Evolutionary conservation across 2,113 vertebrate species (phyloP).

Genomic region (Suncus etruscus): DNA sequence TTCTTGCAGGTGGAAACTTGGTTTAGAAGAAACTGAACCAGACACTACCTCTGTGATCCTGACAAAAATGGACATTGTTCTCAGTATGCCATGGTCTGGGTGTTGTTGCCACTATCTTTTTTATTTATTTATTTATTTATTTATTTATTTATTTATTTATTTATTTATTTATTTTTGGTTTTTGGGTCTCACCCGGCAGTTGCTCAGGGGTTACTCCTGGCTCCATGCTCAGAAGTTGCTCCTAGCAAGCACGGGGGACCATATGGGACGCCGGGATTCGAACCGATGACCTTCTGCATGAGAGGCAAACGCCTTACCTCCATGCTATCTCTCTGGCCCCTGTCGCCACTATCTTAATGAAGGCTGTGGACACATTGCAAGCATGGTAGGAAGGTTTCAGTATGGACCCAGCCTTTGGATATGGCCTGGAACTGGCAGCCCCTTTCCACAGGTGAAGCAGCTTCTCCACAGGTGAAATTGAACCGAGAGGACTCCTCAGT

Average conservation of each 20-base stretch:
- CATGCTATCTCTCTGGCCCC: too few relatives aligned
- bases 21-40: background rate
- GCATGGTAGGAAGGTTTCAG: background rate
- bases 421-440: background rate
- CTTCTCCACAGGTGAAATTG: background rate
- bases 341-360: background rate
- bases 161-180: too few relatives aligned
- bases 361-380: background rate
- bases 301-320: too few relatives aligned
- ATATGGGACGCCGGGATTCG: too few relatives aligned
- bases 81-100: background rate
- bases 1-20: background rate
- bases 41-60: background rate
- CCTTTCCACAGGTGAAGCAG: background rate
- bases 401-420: background rate
- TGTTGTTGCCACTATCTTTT: background rate
- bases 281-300: too few relatives aligned
- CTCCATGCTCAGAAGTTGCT: too few relatives aligned
- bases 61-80: background rate
- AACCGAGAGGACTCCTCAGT: accelerated
- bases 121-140: too few relatives aligned
- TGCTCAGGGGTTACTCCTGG: too few relatives aligned
- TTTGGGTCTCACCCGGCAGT: too few relatives aligned
- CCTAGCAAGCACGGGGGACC: too few relatives aligned
- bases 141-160: too few relatives aligned